Conservation (phyloP, 2,797 vertebrate genomes). For the Sebastiscus albofasciatus region DNA sequence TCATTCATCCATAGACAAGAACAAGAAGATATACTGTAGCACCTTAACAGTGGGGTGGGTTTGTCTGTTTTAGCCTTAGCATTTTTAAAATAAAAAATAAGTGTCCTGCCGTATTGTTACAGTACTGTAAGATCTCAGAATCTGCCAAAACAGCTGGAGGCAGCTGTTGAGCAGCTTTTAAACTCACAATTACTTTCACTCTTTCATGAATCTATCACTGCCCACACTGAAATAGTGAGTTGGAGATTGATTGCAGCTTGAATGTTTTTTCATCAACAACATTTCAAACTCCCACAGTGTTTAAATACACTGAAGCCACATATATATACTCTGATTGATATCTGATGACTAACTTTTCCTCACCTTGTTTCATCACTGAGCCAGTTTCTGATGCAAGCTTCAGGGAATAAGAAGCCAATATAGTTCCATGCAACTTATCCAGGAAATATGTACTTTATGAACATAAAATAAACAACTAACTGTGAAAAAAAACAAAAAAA, state of each 20-base stretch:
- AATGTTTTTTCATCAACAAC: not conserved
- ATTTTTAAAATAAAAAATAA: not conserved
- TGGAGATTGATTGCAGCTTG: not conserved
- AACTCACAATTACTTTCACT: not conserved
- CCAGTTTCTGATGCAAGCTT: not conserved
- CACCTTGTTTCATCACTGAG: not conserved
- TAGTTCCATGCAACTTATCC: not conserved
- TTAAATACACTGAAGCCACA: not conserved
- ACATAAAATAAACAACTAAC: not conserved
- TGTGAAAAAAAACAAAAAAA: not conserved
- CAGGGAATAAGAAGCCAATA: not conserved
- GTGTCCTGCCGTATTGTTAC: not conserved
- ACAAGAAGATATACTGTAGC: not conserved
- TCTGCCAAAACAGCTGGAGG: not conserved
- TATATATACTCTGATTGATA: too few relatives aligned
- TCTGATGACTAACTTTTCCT: not conserved
- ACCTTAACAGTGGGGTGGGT: not conserved
- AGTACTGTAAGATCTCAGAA: not conserved
- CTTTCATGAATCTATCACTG: not conserved
- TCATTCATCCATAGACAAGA: not conserved
- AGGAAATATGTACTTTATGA: not conserved
- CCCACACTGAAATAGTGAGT: not conserved
- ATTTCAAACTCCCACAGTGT: not conserved
- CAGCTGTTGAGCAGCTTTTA: not conserved
- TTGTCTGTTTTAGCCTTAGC: not conserved